Evolutionary conservation across 2,888 invertebrate genomes (phyloP).

Genomic region (Sycophila texana): DNA sequence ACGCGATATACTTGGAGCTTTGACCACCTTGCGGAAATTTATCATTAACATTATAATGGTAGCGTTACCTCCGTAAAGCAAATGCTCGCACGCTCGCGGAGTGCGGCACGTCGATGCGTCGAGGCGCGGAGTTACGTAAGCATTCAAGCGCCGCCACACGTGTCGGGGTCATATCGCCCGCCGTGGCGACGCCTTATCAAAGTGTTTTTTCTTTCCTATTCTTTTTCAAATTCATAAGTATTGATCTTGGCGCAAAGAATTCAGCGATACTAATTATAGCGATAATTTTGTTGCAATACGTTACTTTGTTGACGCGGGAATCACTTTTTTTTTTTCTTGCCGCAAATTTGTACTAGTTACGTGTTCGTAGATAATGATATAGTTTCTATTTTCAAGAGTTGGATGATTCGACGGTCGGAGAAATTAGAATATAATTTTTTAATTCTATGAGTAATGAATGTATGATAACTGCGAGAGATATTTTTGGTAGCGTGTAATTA

Average conservation of each 20-base stretch:
- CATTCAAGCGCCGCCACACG: constrained; percentile 24
- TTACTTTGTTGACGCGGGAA: too few species aligned
- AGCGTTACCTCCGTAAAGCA: too few species aligned
- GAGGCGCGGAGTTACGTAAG: constrained; percentile 5
- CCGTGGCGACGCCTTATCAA: neutral
- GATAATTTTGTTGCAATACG: neutral
- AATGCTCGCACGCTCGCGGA: too few species aligned
- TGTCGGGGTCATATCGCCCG: constrained; percentile 2
- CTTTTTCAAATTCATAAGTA: neutral
- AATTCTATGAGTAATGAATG: too few species aligned
- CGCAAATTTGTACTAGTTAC: neutral
- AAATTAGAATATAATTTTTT: too few species aligned
- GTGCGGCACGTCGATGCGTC: neutral
- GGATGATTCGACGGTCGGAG: too few species aligned
- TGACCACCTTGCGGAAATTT: neutral
- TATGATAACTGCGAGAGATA: too few species aligned
- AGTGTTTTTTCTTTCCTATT: neutral
- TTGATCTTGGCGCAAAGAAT: constrained; percentile 9
- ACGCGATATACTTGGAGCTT: neutral
- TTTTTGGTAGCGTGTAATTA: too few species aligned
- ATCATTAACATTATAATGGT: too few species aligned
- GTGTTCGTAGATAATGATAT: too few species aligned
- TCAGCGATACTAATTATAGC: constrained; percentile 14
- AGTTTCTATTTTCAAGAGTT: too few species aligned
- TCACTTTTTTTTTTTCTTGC: too few species aligned